A percentile compares a stretch with the other conserved stretches of the same genome.
Conservation (phyloP, 2,888 invertebrate genomes). For the Ophion ventricosus region DNA sequence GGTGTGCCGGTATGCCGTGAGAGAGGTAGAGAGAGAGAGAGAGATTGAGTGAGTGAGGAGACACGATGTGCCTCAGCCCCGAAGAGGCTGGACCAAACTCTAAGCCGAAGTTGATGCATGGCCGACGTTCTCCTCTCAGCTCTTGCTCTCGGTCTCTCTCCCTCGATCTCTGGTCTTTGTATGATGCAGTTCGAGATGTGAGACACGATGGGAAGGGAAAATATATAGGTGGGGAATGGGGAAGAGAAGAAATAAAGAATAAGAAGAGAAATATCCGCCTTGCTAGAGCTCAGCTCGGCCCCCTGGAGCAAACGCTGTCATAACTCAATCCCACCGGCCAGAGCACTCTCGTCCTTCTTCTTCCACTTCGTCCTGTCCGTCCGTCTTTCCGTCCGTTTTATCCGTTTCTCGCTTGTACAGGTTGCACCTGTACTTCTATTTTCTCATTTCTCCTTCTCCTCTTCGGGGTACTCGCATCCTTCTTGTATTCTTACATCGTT, state of each 20-base stretch:
- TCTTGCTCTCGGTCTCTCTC: constrained; percentile 57
- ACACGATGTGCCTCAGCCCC: constrained; percentile 66
- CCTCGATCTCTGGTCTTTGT: constrained; percentile 66
- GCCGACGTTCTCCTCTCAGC: constrained; percentile 80
- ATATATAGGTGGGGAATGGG: constrained; percentile 57
- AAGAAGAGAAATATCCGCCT: constrained; percentile 81
- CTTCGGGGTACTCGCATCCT: constrained; percentile 33
- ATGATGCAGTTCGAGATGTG: constrained; percentile 64
- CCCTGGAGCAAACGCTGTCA: constrained; percentile 83
- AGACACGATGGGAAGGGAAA: constrained; percentile 63
- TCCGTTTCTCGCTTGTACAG: constrained; percentile 62
- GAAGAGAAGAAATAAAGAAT: constrained; percentile 80
- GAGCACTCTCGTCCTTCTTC: constrained; percentile 57
- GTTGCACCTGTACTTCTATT: constrained; percentile 68
- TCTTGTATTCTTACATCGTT: constrained; percentile 52
- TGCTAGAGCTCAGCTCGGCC: constrained; percentile 79
- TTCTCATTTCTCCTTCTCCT: constrained; percentile 57
- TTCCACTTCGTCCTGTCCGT: constrained; percentile 46
- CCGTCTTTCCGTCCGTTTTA: constrained; percentile 51
- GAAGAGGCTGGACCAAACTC: constrained; percentile 79
- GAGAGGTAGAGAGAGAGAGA: constrained; percentile 9
- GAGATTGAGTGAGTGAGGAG: constrained; percentile 12
- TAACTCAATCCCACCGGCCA: constrained; percentile 83
- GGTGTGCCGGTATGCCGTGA: constrained; percentile 65
- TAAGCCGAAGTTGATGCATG: constrained; percentile 83